phyloP scores from a whole-genome alignment of 2,113 vertebrate species.

The Ictidomys tridecemlineatus region DNA sequence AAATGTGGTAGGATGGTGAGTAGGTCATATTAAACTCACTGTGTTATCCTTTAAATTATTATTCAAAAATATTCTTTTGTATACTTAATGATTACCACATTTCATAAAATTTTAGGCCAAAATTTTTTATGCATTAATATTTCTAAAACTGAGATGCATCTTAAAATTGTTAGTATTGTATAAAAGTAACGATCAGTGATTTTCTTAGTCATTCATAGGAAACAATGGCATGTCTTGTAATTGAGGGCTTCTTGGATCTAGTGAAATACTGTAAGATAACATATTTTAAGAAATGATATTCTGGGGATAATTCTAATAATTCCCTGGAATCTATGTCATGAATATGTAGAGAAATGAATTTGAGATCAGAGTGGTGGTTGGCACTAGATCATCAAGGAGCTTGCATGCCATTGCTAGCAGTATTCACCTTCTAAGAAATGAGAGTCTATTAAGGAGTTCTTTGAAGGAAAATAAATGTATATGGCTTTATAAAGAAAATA shows the following conservation, averaged over 20 bases:
- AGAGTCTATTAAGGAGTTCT: not conserved
- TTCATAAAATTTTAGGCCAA: not conserved
- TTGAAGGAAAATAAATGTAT: conserved; percentile 40
- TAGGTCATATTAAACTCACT: not conserved
- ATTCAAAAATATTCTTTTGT: not conserved
- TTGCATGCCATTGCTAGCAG: not conserved
- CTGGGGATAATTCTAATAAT: conserved; percentile 15
- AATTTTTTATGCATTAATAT: conserved; percentile 22
- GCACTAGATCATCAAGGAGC: not conserved
- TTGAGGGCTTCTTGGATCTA: not conserved
- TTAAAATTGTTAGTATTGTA: not conserved
- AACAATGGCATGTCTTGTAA: not conserved
- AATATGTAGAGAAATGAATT: not conserved
- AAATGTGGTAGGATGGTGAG: not conserved
- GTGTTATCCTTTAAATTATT: not conserved
- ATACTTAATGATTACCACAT: not conserved
- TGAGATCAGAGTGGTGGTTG: not conserved
- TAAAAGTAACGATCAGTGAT: not conserved
- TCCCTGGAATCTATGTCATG: not conserved
- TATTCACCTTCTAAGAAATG: not conserved
- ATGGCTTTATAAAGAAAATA: conserved; percentile 15
- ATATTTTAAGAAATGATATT: not conserved
- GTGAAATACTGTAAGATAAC: not conserved
- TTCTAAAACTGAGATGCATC: conserved; percentile 12
- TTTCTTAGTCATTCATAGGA: conserved; percentile 15